Percentiles rank a stretch among this genome's conserved stretches.
These are phyloP conservation scores for Talpa occidentalis DNA, from an alignment of 2,113 vertebrate genomes.

Conservation along the genomic window DNA sequence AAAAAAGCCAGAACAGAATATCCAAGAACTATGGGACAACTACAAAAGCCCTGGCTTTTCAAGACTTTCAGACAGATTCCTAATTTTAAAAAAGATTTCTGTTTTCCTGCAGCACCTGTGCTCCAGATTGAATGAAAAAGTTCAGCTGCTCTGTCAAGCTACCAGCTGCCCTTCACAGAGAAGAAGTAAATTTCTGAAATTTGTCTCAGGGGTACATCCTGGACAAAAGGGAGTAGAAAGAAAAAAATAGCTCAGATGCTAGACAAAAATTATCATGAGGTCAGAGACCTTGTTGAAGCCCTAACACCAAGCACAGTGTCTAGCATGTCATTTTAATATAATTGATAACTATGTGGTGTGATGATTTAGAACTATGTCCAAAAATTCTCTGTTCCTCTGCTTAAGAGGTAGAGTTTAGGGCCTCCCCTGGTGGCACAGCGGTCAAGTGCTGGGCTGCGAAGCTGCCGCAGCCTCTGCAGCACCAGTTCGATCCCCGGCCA, in stretches of 20 bases:
- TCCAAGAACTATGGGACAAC: neutral
- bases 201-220: neutral
- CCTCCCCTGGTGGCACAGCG: too few species aligned
- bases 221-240: neutral
- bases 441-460: too few species aligned
- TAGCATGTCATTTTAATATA: neutral
- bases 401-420: neutral
- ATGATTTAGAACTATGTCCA: neutral
- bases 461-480: too few species aligned
- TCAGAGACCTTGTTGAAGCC: neutral
- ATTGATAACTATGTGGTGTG: neutral
- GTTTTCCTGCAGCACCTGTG: neutral
- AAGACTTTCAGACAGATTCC: neutral
- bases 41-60: neutral
- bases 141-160: neutral
- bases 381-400: neutral
- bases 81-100: neutral
- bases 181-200: neutral
- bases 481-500: too few species aligned
- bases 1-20: neutral
- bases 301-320: neutral
- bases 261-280: neutral
- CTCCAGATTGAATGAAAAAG: neutral
- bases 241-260: neutral
- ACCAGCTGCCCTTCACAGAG: neutral